Evolutionary conservation across 1,140 invertebrate species (phyloP), one percentile per base, ranked within the genome.

Genomic region (Drosophila littoralis): DNA sequence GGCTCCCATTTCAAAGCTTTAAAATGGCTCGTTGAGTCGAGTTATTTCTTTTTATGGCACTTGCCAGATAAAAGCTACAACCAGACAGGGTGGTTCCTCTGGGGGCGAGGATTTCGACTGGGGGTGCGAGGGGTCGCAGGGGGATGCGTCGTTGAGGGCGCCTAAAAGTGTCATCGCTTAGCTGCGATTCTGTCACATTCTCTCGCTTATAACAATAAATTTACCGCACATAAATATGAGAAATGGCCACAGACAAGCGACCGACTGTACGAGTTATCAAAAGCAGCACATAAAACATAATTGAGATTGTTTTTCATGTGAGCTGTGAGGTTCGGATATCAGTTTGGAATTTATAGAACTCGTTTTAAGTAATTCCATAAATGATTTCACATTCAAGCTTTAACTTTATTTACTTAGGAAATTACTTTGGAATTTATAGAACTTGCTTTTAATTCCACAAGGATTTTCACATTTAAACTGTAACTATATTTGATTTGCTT

Each of bases 111-210:
- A n/a, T n/a, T n/a, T n/a, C n/a, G n/a, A n/a, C n/a, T n/a, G n/a
- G n/a, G 43, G 10, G 32, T 2, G 22, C 22, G 36, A 4, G 10
- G 5, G 35, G 9, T 6, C 28, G 52, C 0, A 28, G n/a, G 22
- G 22, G 10, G 1, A 22, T 12, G 51, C 7, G 35, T 38, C 35
- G 51, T 9, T 35, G 10, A 32, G 13, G 42, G 45, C 17, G 36
- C 64, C 28, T 66, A 33, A 61, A 52, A 42, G 74, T 84, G 78
- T 86, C 67, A 68, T 72, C 81, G 81, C 75, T 82, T 64, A 82
- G 75, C 83, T 78, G 38, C 64, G 79, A 79, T 83, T 70, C 72
- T 89, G 83, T 88, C 84, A 81, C 74, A 75, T 81, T 77, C 45
- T 63, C 77, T 46, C 40, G 70, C 52, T 42, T 46, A 46, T 54